phyloP scores from a whole-genome alignment of 2,113 vertebrate genomes.

The Ceyx cyanopectus region DNA sequence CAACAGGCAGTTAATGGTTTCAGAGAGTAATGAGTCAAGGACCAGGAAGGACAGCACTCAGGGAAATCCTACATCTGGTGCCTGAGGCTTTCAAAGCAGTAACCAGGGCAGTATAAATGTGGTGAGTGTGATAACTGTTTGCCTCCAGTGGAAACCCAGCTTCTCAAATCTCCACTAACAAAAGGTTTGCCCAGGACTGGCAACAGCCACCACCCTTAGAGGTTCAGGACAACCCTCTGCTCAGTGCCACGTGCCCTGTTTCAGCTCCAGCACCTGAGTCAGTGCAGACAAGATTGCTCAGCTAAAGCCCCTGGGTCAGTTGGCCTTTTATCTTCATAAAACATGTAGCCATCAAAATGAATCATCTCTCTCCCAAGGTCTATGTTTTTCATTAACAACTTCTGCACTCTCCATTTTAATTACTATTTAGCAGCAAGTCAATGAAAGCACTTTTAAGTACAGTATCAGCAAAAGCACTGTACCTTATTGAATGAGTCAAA shows the following conservation, averaged over 20 bases:
- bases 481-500: conserved; percentile 98
- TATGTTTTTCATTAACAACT: not conserved
- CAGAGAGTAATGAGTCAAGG: not conserved
- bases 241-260: rapidly evolving
- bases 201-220: not conserved
- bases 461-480: conserved; percentile 64
- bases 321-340: not conserved
- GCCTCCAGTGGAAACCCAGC: not conserved
- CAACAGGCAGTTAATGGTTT: not conserved
- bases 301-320: not conserved
- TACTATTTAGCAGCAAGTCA: not conserved
- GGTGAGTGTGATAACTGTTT: not conserved
- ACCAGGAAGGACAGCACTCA: not conserved
- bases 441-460: conserved; percentile 5
- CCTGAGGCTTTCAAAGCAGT: not conserved
- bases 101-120: rapidly evolving
- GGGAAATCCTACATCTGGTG: not conserved
- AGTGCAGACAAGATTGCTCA: not conserved
- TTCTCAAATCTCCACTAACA: not conserved
- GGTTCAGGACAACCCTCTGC: rapidly evolving
- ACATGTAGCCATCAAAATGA: not conserved
- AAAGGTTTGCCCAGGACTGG: not conserved
- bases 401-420: rapidly evolving
- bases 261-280: not conserved
- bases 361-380: not conserved